Evolutionary conservation across 1,140 invertebrate species (phyloP), one percentile per base, ranked within the genome.

Genomic region (Platyscapa corneri): DNA sequence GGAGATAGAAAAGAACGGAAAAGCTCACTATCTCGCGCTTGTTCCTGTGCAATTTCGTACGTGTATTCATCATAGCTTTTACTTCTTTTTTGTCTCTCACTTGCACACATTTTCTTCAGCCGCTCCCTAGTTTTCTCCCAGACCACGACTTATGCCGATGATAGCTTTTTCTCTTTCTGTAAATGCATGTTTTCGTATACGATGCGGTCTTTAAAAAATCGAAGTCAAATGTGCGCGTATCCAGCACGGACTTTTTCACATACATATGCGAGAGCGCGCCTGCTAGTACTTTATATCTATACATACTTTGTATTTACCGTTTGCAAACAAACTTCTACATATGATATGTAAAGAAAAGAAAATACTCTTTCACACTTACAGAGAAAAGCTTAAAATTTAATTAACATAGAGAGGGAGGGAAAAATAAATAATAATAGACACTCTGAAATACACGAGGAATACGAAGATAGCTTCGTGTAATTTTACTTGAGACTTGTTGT

Each of bases 401-500:
- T 12, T 5, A 46, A 46, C 42, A 46, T 46, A 46, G 5, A 46
- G 42, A 7, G 42, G 42, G 42, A 37, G 1, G 27, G 20, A 42
- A 1, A 74, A 37, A 39, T 0, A 34, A 42, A 23, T 67, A 20
- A 30, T 64, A 8, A 5, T 0, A n/a, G 14, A 3, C 6, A 23
- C 3, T n/a, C n/a, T n/a, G 12, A 6, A 64, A 6, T 6, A 90
- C 89, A 88, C 88, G 86, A 87, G 88, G 80, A 89, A 89, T 88
- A 90, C 27, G 87, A 89, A 88, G 89, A 86, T 12, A 12, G 42
- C 32, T 32, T 30, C 23, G 56, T 32, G 67, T 12, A 32, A n/a
- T 23, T 88, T 89, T 91, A 92, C 92, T 91, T 91, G 91, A 93
- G 92, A 92, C 92, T 92, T 89, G 89, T 90, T 89, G 92, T 91